These are phyloP conservation scores for Nyctereutes procyonoides DNA, from an alignment of 2,113 vertebrate species.

Conservation along the genomic window DNA sequence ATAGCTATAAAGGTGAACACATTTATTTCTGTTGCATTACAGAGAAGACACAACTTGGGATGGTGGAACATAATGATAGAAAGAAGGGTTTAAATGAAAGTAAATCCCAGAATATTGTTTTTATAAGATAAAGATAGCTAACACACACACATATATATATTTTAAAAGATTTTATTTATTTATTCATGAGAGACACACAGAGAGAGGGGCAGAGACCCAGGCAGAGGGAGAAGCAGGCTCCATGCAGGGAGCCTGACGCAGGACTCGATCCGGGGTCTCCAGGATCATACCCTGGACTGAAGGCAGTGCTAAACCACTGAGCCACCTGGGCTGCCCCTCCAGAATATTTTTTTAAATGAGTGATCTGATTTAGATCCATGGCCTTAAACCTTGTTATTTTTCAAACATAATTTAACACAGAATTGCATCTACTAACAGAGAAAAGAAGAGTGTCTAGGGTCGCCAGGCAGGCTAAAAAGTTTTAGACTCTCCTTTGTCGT, in stretches of 20 bases:
- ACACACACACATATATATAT: too few species aligned
- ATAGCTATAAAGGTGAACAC: background rate
- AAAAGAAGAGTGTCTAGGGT: background rate
- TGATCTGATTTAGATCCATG: background rate
- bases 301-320: too few species aligned
- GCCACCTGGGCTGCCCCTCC: too few species aligned
- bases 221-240: too few species aligned
- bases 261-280: too few species aligned
- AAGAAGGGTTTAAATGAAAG: constrained; percentile 38
- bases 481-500: background rate
- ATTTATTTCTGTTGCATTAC: background rate
- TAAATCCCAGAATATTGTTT: background rate
- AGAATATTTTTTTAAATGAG: background rate
- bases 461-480: background rate
- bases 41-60: background rate
- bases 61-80: background rate
- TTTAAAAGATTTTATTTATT: too few species aligned
- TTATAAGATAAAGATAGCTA: too few species aligned
- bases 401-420: constrained; percentile 17
- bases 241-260: too few species aligned
- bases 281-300: too few species aligned
- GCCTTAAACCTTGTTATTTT: background rate
- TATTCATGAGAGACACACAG: too few species aligned
- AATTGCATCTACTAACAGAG: background rate
- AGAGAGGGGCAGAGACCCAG: too few species aligned